Base-by-base conservation (phyloP, 2,888 invertebrate species). In the Agriotes lineatus region DNA sequence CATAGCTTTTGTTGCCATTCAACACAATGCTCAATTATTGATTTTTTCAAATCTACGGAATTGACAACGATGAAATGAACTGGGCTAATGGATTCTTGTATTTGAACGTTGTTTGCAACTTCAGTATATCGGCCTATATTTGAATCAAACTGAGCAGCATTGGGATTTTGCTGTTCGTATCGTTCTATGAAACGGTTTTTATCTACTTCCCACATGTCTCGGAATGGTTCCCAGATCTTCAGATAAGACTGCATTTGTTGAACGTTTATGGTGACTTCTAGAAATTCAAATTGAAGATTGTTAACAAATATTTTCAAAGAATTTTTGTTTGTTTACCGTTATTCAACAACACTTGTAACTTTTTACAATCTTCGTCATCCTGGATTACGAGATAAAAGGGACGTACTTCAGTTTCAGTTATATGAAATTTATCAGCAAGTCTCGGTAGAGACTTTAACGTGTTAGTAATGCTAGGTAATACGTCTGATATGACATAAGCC, bases 11-110 rank as follows among this genome's bases (percentile, higher is more conserved):
- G 87, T 84, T 95, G 95, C 96, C 96, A 96, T 70, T 90, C 86
- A 20, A 90, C 86, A 75, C 96, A 96, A 80, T 93, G 93, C 3
- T 89, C 88, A 60, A 94, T 89, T 56, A 96, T 90, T 0, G 93
- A 87, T 74, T 90, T 90, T 82, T 96, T 96, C 68, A 97, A 82
- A 59, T 89, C 88, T 67, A 90, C 88, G 52, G 93, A 92, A 84
- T 95, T 93, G 10, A 96, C 86, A 42, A 93, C 88, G 20, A 94
- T 87, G 80, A 96, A 96, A 81, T 95, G 91, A 1, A 96, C 91
- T 80, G 90, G 90, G 59, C 90, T 89, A 20, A 93, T 86, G 1
- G 93, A 91, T 78, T 96, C 96, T 81, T 92, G 91, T 68, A 91
- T 89, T 79, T 93, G 91, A 0, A 96, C 91, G 74, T 92, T 89